Evolutionary conservation across 2,113 vertebrate genomes (phyloP).

Genomic region (Spilogale gracilis): DNA sequence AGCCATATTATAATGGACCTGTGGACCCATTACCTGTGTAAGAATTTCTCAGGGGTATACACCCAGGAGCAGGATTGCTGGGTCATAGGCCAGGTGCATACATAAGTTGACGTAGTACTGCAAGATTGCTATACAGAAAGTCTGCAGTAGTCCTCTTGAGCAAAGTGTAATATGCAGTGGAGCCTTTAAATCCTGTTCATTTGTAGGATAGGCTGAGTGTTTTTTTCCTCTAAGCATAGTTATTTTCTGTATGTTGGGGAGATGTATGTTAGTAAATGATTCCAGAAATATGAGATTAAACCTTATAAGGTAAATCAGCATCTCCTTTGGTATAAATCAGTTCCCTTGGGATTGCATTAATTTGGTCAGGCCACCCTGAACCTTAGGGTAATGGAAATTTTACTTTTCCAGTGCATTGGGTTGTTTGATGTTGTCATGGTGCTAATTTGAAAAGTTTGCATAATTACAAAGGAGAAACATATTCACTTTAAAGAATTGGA

Average conservation of each 20-base stretch:
- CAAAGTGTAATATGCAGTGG: neutral
- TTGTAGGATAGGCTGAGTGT: neutral
- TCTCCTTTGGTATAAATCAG: conserved; percentile 25
- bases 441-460: conserved; percentile 20
- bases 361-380: neutral
- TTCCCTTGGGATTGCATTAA: neutral
- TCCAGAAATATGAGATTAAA: conserved; percentile 57
- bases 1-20: neutral
- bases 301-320: conserved; percentile 1
- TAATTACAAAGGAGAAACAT: conserved; percentile 35
- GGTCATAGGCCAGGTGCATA: neutral
- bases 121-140: neutral
- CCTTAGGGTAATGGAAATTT: neutral
- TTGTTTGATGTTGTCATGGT: neutral
- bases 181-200: neutral
- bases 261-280: conserved; percentile 20
- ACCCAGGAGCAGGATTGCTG: neutral
- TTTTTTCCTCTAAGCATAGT: neutral
- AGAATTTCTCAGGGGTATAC: neutral
- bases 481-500: conserved; percentile 12
- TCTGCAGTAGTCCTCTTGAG: neutral
- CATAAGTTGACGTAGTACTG: neutral
- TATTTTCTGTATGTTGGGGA: conserved; percentile 32
- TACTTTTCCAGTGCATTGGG: neutral
- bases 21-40: neutral